phyloP scores from a whole-genome alignment of 2,797 vertebrate species.

The Myripristis murdjan region DNA sequence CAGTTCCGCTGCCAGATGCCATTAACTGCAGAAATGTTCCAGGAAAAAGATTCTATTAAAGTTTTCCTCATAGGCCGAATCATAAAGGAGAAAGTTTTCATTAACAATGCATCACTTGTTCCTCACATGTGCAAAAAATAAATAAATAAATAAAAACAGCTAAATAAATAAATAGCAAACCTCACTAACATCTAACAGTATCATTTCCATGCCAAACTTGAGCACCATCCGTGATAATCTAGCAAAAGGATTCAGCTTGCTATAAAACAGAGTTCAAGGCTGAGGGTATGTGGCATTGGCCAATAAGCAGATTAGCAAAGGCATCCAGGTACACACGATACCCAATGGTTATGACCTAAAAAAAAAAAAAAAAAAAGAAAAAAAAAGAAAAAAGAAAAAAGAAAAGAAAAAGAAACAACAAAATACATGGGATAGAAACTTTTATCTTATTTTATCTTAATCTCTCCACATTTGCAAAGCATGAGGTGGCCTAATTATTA shows the following conservation, averaged over 20 bases:
- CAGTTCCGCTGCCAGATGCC: not conserved
- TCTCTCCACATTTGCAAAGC: not conserved
- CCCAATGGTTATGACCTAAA: not conserved
- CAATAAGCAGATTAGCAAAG: not conserved
- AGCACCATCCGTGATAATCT: not conserved
- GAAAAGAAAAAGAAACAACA: no score
- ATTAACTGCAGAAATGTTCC: conserved; percentile 11
- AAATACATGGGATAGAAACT: no score
- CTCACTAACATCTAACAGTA: not conserved
- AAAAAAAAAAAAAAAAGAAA: no score
- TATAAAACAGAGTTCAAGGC: conserved; percentile 31
- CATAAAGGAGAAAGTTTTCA: not conserved
- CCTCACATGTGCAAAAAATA: not conserved
- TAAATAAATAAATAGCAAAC: not conserved
- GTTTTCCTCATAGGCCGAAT: not conserved
- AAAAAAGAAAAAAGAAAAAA: no score
- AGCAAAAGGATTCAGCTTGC: not conserved
- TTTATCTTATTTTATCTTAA: no score
- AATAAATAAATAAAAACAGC: not conserved
- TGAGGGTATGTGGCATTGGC: not conserved
- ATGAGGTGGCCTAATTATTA: not conserved
- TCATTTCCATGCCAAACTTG: not conserved
- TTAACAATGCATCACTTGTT: not conserved
- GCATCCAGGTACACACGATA: not conserved
- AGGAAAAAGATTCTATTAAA: not conserved